Conservation (phyloP, 2,797 vertebrate species). For the Acrossocheilus fasciatus region DNA sequence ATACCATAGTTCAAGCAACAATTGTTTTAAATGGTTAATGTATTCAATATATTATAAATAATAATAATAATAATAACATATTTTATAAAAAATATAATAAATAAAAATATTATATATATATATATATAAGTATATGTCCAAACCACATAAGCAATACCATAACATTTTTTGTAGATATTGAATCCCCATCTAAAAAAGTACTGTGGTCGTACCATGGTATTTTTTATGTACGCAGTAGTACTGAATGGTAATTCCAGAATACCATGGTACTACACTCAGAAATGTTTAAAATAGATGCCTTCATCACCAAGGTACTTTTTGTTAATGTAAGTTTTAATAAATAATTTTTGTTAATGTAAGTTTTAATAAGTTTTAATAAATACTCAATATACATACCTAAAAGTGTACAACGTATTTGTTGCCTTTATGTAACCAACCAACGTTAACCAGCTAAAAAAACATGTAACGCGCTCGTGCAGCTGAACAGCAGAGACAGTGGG, state of each 20-base stretch:
- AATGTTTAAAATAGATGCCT: not conserved
- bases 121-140: not conserved
- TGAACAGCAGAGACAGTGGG: not conserved
- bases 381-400: not conserved
- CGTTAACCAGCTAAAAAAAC: not conserved
- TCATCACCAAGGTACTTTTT: not conserved
- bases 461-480: not conserved
- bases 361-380: not conserved
- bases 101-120: no score
- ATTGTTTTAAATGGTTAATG: no score
- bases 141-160: not conserved
- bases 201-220: not conserved
- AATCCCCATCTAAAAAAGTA: not conserved
- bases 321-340: no score
- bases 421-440: not conserved
- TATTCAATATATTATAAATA: not conserved
- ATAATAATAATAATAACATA: no score
- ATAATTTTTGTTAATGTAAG: not conserved
- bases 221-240: not conserved
- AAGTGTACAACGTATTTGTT: not conserved
- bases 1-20: no score
- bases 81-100: no score
- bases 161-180: not conserved
- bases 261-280: not conserved
- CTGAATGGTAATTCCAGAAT: not conserved